Evolutionary conservation across 2,888 invertebrate genomes (phyloP).

Genomic region (Saturnia pavonia): DNA sequence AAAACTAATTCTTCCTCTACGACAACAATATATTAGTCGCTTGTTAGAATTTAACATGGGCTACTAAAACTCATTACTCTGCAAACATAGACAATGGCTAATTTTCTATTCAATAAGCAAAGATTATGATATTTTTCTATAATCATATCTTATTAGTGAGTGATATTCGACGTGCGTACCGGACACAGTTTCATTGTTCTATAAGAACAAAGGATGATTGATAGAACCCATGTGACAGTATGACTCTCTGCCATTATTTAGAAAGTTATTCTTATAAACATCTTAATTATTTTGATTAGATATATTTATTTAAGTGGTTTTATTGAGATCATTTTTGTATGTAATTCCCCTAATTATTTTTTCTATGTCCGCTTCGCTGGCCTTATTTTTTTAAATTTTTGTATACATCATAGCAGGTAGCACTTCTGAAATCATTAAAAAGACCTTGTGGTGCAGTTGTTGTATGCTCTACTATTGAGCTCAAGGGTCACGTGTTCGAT

Average conservation of each 20-base stretch:
- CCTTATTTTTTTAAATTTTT: background rate
- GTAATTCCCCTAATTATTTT: too few relatives aligned
- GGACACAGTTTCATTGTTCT: slow-evolving; percentile 32
- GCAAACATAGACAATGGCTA: slow-evolving; percentile 1
- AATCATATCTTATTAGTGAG: background rate
- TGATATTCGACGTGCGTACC: background rate
- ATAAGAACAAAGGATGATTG: slow-evolving; percentile 36
- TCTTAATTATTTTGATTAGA: slow-evolving; percentile 20
- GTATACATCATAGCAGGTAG: too few relatives aligned
- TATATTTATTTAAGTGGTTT: background rate
- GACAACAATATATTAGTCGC: background rate
- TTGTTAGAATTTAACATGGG: background rate
- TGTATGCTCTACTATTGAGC: too few relatives aligned
- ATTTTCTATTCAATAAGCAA: slow-evolving; percentile 5
- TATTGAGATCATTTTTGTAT: background rate
- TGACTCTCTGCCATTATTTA: slow-evolving; percentile 33
- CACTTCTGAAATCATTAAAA: too few relatives aligned
- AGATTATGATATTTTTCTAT: background rate
- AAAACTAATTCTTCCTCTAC: too few relatives aligned
- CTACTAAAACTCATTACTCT: background rate
- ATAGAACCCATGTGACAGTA: slow-evolving; percentile 30
- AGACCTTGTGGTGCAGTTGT: too few relatives aligned
- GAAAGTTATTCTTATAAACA: slow-evolving; percentile 37
- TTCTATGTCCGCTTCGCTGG: background rate
- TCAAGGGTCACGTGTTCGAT: too few relatives aligned